Evolutionary conservation across 2,797 vertebrate species (phyloP).

Genomic region (Mastacembelus armatus): DNA sequence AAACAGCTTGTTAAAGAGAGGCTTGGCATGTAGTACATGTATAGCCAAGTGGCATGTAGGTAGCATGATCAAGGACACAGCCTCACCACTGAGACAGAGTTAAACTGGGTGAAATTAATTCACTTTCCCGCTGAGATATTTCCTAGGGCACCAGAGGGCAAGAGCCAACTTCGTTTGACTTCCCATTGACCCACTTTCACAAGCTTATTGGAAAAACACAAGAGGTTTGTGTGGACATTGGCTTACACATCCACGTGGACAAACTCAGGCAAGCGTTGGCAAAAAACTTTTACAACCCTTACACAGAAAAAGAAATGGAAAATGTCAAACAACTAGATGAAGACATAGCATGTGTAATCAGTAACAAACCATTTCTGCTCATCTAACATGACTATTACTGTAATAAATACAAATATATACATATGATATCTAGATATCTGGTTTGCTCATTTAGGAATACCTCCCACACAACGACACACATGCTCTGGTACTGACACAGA

Average conservation of each 20-base stretch:
- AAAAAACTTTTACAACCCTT: conserved; percentile 1
- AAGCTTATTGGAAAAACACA: conserved; percentile 73
- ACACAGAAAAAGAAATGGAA: background rate
- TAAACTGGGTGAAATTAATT: conserved; percentile 86
- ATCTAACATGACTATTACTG: background rate
- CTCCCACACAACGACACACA: conserved; percentile 10
- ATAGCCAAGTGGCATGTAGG: conserved; percentile 64
- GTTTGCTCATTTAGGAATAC: conserved; percentile 16
- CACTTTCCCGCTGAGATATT: conserved; percentile 83
- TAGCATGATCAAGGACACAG: conserved; percentile 76
- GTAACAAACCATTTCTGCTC: conserved; percentile 6
- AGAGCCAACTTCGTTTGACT: conserved; percentile 86
- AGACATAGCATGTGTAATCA: conserved; percentile 3
- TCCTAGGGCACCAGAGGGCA: conserved; percentile 83
- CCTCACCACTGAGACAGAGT: conserved; percentile 77
- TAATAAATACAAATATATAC: conserved; percentile 6
- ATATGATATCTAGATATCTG: conserved; percentile 14
- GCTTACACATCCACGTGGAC: conserved; percentile 35
- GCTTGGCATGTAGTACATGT: conserved; percentile 28
- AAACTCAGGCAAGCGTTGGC: conserved; percentile 3
- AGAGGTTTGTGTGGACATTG: conserved; percentile 61
- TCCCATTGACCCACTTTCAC: conserved; percentile 84
- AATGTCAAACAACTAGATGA: background rate
- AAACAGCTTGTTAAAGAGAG: conserved; percentile 52
- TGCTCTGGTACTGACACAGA: background rate